Base-by-base conservation (phyloP, 2,113 vertebrate species). In the Machaerirhynchus nigripectus region DNA sequence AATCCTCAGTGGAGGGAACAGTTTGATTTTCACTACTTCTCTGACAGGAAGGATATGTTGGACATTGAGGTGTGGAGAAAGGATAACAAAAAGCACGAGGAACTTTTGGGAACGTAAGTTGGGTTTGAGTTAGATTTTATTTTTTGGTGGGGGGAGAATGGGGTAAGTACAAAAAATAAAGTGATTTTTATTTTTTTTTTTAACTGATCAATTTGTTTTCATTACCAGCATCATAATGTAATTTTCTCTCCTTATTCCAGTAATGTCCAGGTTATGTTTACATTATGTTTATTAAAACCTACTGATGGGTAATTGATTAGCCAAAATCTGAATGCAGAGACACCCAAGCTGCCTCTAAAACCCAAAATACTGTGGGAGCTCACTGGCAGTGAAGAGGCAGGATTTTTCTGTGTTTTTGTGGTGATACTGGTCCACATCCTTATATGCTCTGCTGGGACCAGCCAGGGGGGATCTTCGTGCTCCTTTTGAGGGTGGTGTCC, bases 1-100 rank as follows among this genome's bases (percentile, higher is more conserved):
- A 99, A 99, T 97, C 99, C 99, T 92, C 99, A 99, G 97, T 99
- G 99, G 99, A 99, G 98, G 97, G 99, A 99, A 97, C 98, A 98
- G 97, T 99, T 99, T 98, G 99, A 99, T 97, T 99, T 99, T 98
- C 99, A 99, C 98, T 99, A 99, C 97, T 99, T 99, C 98, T 98
- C 98, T 97, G 99, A 99, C 97, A 99, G 98, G 97, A 98, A 98
- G 98, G 99, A 99, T 95, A 97, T 98, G 86, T 98, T 99, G 98
- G 98, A 99, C 97, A 98, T 99, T 94, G 99, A 99, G 96, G 98
- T 99, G 89, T 99, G 97, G 98, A 98, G 98, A 96, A 99, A 99
- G 96, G 98, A 98, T 97, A 98, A 98, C 96, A 99, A 98, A 97
- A 99, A 99, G 91, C 97, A 98, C 0, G 98, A 99, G 83, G 99